phyloP scores from a whole-genome alignment of 2,888 invertebrate species.

The Melinaea marsaeus region DNA sequence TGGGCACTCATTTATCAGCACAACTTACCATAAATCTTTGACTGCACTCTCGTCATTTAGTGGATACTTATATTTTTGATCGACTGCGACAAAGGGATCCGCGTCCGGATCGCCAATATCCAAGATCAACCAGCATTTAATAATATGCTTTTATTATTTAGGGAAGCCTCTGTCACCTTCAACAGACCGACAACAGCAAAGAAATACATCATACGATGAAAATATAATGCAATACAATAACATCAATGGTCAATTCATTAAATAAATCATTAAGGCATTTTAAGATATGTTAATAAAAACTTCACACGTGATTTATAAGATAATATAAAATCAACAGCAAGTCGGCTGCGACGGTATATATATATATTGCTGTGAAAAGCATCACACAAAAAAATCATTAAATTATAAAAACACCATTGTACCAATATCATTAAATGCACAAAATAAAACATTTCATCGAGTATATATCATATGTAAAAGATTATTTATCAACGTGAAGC shows the following conservation, averaged over 20 bases:
- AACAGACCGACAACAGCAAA: constrained; percentile 70
- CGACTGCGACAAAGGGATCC: constrained; percentile 11
- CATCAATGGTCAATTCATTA: neutral
- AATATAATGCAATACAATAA: constrained; percentile 39
- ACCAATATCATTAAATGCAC: constrained; percentile 9
- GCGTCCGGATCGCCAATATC: constrained; percentile 29
- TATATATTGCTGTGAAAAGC: constrained; percentile 2
- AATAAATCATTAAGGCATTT: constrained; percentile 1
- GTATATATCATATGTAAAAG: neutral
- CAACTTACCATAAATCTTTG: constrained; percentile 2
- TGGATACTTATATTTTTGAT: constrained; percentile 16
- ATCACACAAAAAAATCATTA: neutral
- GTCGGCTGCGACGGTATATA: neutral
- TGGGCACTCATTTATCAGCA: neutral
- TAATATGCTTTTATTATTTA: constrained; percentile 45
- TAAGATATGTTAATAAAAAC: neutral
- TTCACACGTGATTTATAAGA: neutral
- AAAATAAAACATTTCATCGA: constrained; percentile 9
- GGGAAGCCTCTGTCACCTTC: constrained; percentile 59
- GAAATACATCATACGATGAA: constrained; percentile 58
- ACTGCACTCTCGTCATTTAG: constrained; percentile 10
- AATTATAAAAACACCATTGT: neutral
- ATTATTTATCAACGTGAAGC: constrained; percentile 11
- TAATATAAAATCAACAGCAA: constrained; percentile 1
- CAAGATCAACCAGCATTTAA: constrained; percentile 34